Conservation (phyloP, 2,888 invertebrate species). For the Ectemnius cavifrons region DNA sequence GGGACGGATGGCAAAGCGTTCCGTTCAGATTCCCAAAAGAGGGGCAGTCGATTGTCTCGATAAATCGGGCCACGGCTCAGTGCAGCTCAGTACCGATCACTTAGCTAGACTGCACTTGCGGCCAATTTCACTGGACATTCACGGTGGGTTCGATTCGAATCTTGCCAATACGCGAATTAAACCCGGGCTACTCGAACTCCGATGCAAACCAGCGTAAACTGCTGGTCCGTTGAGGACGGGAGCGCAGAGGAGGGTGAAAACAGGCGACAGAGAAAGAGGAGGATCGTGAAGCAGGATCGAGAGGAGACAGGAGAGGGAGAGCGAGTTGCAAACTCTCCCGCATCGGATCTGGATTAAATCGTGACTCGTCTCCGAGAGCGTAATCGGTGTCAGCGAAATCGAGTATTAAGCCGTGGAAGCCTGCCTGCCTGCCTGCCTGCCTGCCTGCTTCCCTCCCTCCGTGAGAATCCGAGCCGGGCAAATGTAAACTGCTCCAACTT, state of each 20-base stretch:
- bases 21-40: conserved; percentile 28
- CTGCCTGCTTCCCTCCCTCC: conserved; percentile 1
- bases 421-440: no score
- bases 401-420: conserved; percentile 24
- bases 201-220: conserved; percentile 36
- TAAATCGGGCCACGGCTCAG: conserved; percentile 24
- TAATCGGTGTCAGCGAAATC: conserved; percentile 46
- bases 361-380: conserved; percentile 33
- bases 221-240: background rate
- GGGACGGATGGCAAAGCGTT: conserved; percentile 13
- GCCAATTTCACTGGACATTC: conserved; percentile 51
- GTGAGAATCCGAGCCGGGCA: background rate
- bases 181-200: conserved; percentile 37
- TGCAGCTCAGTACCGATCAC: conserved; percentile 18
- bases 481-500: conserved; percentile 12
- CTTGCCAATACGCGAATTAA: conserved; percentile 54
- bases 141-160: conserved; percentile 40
- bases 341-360: conserved; percentile 39
- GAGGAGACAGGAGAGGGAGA: no score
- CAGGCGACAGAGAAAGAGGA: no score
- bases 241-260: no score
- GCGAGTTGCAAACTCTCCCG: conserved; percentile 12
- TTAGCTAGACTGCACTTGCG: conserved; percentile 49
- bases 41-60: conserved; percentile 7
- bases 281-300: no score